Percentiles rank a stretch among this genome's conserved stretches.
These are phyloP conservation scores for Yponomeuta malinellus DNA, from an alignment of 2,888 invertebrate species.

Conservation along the genomic window DNA sequence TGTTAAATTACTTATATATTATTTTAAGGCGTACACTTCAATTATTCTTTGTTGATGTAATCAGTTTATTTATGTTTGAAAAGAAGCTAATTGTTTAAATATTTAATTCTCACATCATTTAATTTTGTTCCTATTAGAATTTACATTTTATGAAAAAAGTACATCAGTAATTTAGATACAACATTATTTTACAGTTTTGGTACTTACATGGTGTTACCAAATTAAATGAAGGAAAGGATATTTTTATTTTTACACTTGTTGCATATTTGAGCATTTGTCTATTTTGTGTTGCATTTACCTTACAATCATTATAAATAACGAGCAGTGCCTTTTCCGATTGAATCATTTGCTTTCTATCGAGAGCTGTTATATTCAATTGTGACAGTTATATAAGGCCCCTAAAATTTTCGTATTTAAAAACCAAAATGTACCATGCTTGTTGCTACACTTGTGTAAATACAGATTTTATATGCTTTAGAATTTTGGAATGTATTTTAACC, in stretches of 20 bases:
- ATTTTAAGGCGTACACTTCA: background rate
- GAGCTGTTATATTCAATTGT: background rate
- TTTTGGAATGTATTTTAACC: conserved; percentile 45
- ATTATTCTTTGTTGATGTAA: background rate
- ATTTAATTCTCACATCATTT: background rate
- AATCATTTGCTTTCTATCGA: background rate
- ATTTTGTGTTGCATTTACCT: conserved; percentile 4
- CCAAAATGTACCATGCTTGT: background rate
- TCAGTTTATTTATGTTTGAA: background rate
- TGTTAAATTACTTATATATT: background rate
- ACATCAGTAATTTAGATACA: background rate
- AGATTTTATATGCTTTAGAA: conserved; percentile 45
- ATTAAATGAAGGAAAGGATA: background rate
- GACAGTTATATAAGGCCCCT: background rate
- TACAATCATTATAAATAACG: background rate
- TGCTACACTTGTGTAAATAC: conserved; percentile 47
- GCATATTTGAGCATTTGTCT: conserved; percentile 3
- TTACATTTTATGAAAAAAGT: conserved; percentile 1
- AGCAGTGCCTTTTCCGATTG: conserved; percentile 32
- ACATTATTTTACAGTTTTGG: background rate
- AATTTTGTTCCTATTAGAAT: conserved; percentile 15
- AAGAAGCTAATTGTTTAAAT: background rate
- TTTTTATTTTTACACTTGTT: conserved; percentile 1
- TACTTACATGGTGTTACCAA: background rate
- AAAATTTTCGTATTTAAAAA: background rate